These are phyloP conservation scores for Salminus brasiliensis DNA, from an alignment of 2,113 vertebrate genomes.

Conservation along the genomic window DNA sequence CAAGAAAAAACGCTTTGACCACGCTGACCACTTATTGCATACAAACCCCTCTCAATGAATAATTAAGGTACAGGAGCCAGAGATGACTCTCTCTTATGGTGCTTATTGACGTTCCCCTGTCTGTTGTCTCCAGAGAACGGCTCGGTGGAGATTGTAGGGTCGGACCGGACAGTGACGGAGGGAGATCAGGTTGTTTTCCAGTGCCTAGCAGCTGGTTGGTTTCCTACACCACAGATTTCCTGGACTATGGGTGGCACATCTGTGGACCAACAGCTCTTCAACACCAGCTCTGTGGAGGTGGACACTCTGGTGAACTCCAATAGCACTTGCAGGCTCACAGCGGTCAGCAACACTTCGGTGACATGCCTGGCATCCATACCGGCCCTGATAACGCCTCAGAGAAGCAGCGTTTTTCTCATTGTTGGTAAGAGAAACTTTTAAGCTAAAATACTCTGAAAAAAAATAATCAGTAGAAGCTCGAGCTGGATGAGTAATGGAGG, in stretches of 20 bases:
- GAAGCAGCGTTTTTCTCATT: constrained; percentile 71
- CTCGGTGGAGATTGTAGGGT: constrained; percentile 71
- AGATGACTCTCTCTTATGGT: neutral
- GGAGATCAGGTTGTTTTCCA: constrained; percentile 74
- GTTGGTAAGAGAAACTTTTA: constrained; percentile 71
- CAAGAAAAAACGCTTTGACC: neutral
- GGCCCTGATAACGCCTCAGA: constrained; percentile 62
- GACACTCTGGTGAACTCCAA: constrained; percentile 64
- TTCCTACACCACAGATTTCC: constrained; percentile 72
- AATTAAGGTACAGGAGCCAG: neutral
- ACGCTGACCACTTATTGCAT: constrained; percentile 9
- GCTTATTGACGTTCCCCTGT: neutral
- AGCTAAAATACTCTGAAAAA: no score
- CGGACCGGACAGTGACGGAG: constrained; percentile 66
- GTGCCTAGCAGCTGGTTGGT: constrained; percentile 80
- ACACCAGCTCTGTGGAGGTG: constrained; percentile 56
- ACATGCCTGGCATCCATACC: constrained; percentile 78
- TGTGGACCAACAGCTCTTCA: constrained; percentile 61
- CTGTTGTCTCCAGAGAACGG: constrained; percentile 76
- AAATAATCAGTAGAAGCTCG: no score
- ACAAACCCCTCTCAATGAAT: neutral
- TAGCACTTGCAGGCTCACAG: constrained; percentile 77
- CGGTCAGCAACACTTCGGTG: constrained; percentile 64
- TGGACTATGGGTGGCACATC: constrained; percentile 76
- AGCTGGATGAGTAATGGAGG: no score